Base-by-base conservation (phyloP, 2,797 vertebrate genomes). In the Lagodon rhomboides region DNA sequence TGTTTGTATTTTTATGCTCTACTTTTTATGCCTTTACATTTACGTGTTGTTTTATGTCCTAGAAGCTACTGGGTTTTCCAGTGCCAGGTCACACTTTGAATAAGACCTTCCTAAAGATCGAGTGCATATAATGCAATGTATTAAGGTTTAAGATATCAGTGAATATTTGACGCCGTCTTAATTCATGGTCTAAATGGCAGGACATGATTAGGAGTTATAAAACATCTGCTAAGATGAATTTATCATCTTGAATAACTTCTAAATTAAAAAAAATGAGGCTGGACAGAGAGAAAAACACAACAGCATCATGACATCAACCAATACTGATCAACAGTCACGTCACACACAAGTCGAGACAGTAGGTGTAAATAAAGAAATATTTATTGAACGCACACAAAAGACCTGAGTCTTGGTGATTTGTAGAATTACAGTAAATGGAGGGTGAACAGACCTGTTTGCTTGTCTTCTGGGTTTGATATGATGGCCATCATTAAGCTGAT, bases 401-500 rank as follows among this genome's bases (percentile, higher is more conserved):
- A 55, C 34, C 4, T 55, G 49, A 46, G 18, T 56, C 51, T 63
- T 84, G 47, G 59, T 74, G 71, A 63, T 69, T 66, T 66, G 44
- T 27, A 41, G 49, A 74, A 68, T 58, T 65, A 64, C 20, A 34
- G 5, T 55, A 50, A 83, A 72, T 53, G 18, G 25, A 54, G 56
- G 17, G 3, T n/a, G 46, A 54, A 23, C 16, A 73, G 8, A 51
- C 20, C 3, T 54, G 20, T 78, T 49, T 84, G 60, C 66, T 4
- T 75, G 65, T 85, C 66, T 0, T 79, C 62, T 61, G 38, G 38
- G 46, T 27, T 68, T 78, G 75, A 75, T 59, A 25, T 66, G n/a
- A 85, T 64, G 20, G 54, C 38, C 41, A 77, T 83, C 69, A 78
- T 25, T 68, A 71, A 75, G 34, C 17, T 77, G n/a, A n/a, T n/a